These are phyloP conservation scores for Cephonodes hylas DNA, from an alignment of 2,888 invertebrate genomes.

Conservation along the genomic window DNA sequence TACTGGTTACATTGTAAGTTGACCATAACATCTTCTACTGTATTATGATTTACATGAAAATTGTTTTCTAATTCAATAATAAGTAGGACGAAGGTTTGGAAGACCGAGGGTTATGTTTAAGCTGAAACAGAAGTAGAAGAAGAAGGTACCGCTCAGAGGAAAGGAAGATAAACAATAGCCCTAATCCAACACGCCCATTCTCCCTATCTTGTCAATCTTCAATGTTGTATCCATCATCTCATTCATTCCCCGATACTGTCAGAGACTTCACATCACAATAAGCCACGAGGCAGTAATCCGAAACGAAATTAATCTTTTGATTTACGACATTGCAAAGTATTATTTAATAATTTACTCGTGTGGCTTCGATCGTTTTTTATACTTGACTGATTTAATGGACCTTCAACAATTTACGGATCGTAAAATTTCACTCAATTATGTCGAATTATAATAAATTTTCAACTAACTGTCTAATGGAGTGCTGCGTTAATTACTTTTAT, in stretches of 20 bases:
- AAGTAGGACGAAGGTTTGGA: too few relatives aligned
- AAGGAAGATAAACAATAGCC: too few relatives aligned
- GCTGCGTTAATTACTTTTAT: not conserved
- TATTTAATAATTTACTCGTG: not conserved
- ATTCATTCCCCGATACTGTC: not conserved
- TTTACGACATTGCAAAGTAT: conserved; percentile 1
- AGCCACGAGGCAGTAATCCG: not conserved
- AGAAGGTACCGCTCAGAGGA: too few relatives aligned
- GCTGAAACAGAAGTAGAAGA: too few relatives aligned
- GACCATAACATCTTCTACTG: too few relatives aligned
- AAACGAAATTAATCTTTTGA: conserved; percentile 4
- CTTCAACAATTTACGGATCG: not conserved
- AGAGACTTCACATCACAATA: not conserved
- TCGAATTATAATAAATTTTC: conserved; percentile 6
- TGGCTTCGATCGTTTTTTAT: not conserved
- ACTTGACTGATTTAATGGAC: not conserved
- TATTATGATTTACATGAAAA: too few relatives aligned
- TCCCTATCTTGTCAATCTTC: too few relatives aligned
- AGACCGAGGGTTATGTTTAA: too few relatives aligned
- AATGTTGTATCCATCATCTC: too few relatives aligned
- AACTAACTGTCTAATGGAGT: not conserved
- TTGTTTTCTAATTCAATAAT: too few relatives aligned
- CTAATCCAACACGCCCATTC: too few relatives aligned
- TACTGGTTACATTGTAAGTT: too few relatives aligned
- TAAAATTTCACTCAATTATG: not conserved